Percentiles rank a stretch among this genome's conserved stretches.
Evolutionary conservation across 2,888 invertebrate species (phyloP).

Genomic region (Carcina quercana): DNA sequence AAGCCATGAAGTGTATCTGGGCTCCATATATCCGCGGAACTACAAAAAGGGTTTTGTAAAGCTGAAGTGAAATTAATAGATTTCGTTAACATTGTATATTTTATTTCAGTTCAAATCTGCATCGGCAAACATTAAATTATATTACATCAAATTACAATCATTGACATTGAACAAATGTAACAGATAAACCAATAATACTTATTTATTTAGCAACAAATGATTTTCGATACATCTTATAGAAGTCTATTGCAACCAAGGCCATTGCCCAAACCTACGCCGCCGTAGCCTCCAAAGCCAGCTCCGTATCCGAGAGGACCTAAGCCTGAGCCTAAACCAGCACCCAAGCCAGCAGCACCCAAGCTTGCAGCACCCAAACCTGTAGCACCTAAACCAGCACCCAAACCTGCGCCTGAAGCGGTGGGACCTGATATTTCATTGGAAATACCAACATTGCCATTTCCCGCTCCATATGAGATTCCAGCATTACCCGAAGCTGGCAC

Average conservation of each 20-base stretch:
- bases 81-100: no score
- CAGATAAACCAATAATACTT: no score
- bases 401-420: not conserved
- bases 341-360: not conserved
- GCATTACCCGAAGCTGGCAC: conserved; percentile 24
- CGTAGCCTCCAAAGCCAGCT: not conserved
- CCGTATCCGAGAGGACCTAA: not conserved
- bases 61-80: no score
- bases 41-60: no score
- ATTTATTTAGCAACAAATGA: conserved; percentile 1
- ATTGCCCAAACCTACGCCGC: not conserved
- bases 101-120: no score
- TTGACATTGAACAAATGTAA: no score
- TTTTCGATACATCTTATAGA: not conserved
- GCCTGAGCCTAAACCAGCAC: not conserved
- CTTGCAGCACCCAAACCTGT: not conserved
- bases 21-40: no score
- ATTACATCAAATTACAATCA: no score
- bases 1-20: no score
- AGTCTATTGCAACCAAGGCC: not conserved
- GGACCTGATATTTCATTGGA: conserved; percentile 7
- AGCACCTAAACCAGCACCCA: not conserved
- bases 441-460: conserved; percentile 23
- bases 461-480: conserved; percentile 23
- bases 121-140: no score